These are phyloP conservation scores for Eilema depressum DNA, from an alignment of 2,888 invertebrate genomes.

Conservation along the genomic window DNA sequence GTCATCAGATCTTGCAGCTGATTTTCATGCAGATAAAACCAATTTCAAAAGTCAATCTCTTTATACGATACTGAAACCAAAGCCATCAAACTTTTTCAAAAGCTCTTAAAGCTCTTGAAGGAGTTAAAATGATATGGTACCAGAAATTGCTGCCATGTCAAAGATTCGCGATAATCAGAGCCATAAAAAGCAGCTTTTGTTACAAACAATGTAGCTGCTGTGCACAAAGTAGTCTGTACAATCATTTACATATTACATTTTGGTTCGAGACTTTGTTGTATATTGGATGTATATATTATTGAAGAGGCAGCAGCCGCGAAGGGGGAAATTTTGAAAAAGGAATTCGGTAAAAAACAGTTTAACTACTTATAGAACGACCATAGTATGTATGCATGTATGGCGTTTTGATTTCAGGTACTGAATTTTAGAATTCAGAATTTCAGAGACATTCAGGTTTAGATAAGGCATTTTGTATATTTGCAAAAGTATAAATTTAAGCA, in stretches of 20 bases:
- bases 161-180: constrained; percentile 43
- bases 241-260: neutral
- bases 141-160: constrained; percentile 12
- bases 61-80: neutral
- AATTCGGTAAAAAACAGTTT: too few relatives aligned
- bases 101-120: neutral
- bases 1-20: neutral
- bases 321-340: too few relatives aligned
- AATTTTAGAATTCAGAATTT: too few relatives aligned
- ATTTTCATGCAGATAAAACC: neutral
- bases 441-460: too few relatives aligned
- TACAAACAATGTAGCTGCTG: constrained; percentile 22
- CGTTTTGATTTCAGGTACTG: too few relatives aligned
- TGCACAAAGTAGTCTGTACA: neutral
- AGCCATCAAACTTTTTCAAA: neutral
- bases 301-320: neutral
- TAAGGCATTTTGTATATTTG: too few relatives aligned
- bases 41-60: neutral
- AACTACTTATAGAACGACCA: too few relatives aligned
- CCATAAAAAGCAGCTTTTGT: constrained; percentile 49
- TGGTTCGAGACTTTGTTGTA: neutral
- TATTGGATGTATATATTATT: neutral
- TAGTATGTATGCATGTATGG: too few relatives aligned
- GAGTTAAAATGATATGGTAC: constrained; percentile 30
- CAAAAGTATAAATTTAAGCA: too few relatives aligned